phyloP scores from a whole-genome alignment of 1,140 invertebrate species.

The Drosophila equinoxialis region DNA sequence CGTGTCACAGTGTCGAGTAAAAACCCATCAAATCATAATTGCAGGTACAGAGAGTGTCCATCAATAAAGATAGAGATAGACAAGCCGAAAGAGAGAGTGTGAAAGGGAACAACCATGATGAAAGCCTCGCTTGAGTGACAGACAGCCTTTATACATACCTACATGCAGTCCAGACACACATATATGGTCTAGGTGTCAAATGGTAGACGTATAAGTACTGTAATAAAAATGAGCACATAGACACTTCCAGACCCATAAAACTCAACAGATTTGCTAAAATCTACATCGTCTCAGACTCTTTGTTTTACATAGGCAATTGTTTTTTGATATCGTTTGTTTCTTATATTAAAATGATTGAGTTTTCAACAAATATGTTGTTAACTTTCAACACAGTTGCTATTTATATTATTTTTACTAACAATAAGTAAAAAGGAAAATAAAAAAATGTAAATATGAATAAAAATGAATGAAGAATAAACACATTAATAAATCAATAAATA shows the following conservation, averaged over 20 bases:
- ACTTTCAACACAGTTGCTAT: too few relatives aligned
- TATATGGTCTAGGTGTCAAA: neutral
- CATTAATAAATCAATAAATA: too few relatives aligned
- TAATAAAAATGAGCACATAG: constrained; percentile 40
- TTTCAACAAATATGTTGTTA: too few relatives aligned
- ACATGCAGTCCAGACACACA: too few relatives aligned
- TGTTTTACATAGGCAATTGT: too few relatives aligned
- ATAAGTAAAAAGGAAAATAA: too few relatives aligned
- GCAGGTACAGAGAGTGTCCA: constrained; percentile 44
- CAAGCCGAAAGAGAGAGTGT: neutral
- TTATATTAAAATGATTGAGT: too few relatives aligned
- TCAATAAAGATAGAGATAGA: constrained; percentile 41
- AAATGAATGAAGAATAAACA: too few relatives aligned
- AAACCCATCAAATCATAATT: constrained; percentile 63
- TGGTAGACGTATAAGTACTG: constrained; percentile 43
- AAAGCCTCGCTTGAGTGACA: constrained; percentile 9
- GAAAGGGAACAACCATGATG: constrained; percentile 33
- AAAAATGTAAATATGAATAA: too few relatives aligned
- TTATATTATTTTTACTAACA: too few relatives aligned
- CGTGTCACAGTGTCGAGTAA: constrained; percentile 36
- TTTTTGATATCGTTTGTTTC: too few relatives aligned
- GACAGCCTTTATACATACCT: constrained; percentile 14
- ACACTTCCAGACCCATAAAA: neutral
- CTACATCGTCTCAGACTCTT: neutral
- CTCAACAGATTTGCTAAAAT: neutral